Evolutionary conservation across 2,113 vertebrate species (phyloP), one percentile per base, ranked within the genome.

Genomic region (Bos javanicus): DNA sequence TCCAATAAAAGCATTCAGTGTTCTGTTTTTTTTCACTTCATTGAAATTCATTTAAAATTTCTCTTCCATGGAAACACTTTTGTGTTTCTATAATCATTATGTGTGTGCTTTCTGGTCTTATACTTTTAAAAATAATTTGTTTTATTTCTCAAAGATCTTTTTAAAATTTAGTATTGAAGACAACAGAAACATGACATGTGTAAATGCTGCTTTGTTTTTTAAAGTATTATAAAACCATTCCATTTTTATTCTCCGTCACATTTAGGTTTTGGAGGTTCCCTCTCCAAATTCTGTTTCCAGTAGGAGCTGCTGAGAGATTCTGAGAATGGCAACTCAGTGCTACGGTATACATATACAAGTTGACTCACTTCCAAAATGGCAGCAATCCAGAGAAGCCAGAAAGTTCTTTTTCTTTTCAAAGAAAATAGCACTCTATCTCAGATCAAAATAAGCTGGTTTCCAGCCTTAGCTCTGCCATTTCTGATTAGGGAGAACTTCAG

Each of bases 11-110:
- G 88, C 64, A 59, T 90, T 92, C 81, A 57, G 43, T 89, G 54
- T 86, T 97, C 62, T 80, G 15, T 36, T 85, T 95, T 71, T 26
- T 71, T 57, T 71, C 52, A 84, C 59, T 97, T 94, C 57, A 92
- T 83, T 93, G 74, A 97, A 94, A 98, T 97, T 97, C 54, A 96
- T 97, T 96, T 97, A 95, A 91, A 96, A 91, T 81, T 95, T 95
- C 67, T 96, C 43, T 96, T 90, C 62, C 52, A 56, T 76, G 23
- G 90, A 93, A 95, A 95, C 17, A 74, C 16, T 81, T 64, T 43
- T 39, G 39, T 96, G 80, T 94, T 97, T 94, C 83, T 90, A n/a
- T 92, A 86, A 84, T 95, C 64, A 87, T 87, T 76, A 90, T 36
- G 28, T 59, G 95, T 52, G 36, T 93, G 33, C 33, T 96, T 78